Conservation (phyloP, 2,113 vertebrate species). For the Rhinopithecus roxellana region DNA sequence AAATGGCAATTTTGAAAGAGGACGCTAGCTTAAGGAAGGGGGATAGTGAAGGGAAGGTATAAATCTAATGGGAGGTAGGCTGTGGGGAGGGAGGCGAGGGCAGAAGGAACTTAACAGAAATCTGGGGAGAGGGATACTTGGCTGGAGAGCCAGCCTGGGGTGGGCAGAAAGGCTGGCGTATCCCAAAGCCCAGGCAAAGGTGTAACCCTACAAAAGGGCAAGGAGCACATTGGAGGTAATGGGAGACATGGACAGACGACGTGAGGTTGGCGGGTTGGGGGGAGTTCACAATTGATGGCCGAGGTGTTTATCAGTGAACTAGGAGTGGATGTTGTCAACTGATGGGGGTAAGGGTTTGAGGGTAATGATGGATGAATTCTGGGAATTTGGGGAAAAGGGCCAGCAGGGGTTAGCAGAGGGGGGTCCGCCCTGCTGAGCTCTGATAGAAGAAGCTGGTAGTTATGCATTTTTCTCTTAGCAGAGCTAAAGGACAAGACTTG, state of each 20-base stretch:
- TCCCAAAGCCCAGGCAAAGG: neutral
- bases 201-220: neutral
- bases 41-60: neutral
- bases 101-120: neutral
- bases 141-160: neutral
- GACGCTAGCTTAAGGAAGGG: neutral
- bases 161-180: neutral
- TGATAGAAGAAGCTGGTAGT: accelerated
- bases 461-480: neutral
- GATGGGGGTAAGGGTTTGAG: neutral
- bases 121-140: neutral
- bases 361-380: neutral
- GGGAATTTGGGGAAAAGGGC: no score
- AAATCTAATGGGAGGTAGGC: neutral
- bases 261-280: neutral
- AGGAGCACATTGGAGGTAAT: accelerated
- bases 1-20: neutral
- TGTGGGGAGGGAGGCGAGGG: no score
- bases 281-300: neutral
- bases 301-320: neutral
- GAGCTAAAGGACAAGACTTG: neutral
- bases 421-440: neutral
- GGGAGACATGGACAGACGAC: accelerated
- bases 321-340: neutral
- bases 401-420: neutral